phyloP scores from a whole-genome alignment of 2,797 vertebrate species.

The Pelodytes ibericus region DNA sequence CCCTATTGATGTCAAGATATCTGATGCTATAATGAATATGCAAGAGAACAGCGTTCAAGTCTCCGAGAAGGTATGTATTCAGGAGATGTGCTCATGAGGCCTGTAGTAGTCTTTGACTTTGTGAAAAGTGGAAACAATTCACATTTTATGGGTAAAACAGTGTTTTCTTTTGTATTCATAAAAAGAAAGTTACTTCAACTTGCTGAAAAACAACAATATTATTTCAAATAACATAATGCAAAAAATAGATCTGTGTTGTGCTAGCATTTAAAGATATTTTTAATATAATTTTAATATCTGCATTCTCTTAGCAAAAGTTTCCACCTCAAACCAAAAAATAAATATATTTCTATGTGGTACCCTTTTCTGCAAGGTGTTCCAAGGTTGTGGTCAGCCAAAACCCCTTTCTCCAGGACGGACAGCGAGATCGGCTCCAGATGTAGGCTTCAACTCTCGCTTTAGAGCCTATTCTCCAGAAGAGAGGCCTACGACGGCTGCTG shows the following conservation, averaged over 20 bases:
- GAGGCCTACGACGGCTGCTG: constrained; percentile 91
- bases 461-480: constrained; percentile 89
- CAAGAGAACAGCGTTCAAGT: constrained; percentile 98
- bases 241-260: too few species aligned
- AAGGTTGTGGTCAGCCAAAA: constrained; percentile 92
- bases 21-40: constrained; percentile 98
- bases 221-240: too few species aligned
- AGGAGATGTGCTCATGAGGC: background rate
- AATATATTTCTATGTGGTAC: background rate
- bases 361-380: constrained; percentile 82
- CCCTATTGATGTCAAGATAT: constrained; percentile 96
- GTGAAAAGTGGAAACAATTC: too few species aligned
- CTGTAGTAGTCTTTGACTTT: too few species aligned
- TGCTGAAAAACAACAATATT: too few species aligned
- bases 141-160: too few species aligned
- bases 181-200: too few species aligned
- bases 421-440: constrained; percentile 82
- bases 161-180: too few species aligned
- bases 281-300: too few species aligned
- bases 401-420: constrained; percentile 69
- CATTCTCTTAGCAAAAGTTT: too few species aligned
- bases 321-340: too few species aligned
- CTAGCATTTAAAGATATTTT: too few species aligned
- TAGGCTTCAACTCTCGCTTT: constrained; percentile 84
- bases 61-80: constrained; percentile 85